Base-by-base conservation (phyloP, 2,888 invertebrate species). In the Brenthis ino region DNA sequence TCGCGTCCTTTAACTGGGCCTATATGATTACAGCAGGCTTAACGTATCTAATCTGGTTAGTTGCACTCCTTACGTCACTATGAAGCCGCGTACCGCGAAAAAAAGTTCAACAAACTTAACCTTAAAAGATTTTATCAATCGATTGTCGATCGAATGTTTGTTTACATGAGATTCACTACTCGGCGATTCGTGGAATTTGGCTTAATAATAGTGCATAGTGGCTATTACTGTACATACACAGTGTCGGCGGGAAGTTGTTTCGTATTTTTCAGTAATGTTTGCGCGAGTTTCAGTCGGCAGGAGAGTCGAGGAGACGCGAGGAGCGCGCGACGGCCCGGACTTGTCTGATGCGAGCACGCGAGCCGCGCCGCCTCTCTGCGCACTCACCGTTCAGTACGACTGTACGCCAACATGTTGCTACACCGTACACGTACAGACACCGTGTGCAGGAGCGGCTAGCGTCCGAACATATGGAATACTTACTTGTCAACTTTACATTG, bases 81-180 rank as follows among this genome's bases (percentile, higher is more conserved):
- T 73, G 82, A 85, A 86, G 85, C 85, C 85, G 85, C 80, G 83
- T 81, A 85, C 79, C 80, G 79, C 80, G 81, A 84, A 88, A 87
- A 24, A 80, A 89, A 91, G 91, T 91, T 91, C 90, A 90, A 89
- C 86, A 90, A 91, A 91, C 91, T 86, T 86, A 78, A 77, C 76
- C 76, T 75, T 75, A 77, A 77, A 66, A 20, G 55, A 77, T 68
- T 70, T 66, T 76, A 75, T 80, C 77, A 77, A 76, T 73, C 73
- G 75, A 76, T 70, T 74, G 73, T 70, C 76, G 74, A 77, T 73
- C 76, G 37, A 43, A 43, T 43, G 75, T 75, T 78, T 77, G 77
- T 77, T 76, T 78, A 78, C 71, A 73, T 72, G 55, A 61, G 73
- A 73, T 73, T 73, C 72, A 75, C 71, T 71, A 68, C 64, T 64